Percentiles rank a stretch among this genome's conserved stretches.
Conservation (phyloP, 2,888 invertebrate species). For the Philopedon plagiatum region DNA sequence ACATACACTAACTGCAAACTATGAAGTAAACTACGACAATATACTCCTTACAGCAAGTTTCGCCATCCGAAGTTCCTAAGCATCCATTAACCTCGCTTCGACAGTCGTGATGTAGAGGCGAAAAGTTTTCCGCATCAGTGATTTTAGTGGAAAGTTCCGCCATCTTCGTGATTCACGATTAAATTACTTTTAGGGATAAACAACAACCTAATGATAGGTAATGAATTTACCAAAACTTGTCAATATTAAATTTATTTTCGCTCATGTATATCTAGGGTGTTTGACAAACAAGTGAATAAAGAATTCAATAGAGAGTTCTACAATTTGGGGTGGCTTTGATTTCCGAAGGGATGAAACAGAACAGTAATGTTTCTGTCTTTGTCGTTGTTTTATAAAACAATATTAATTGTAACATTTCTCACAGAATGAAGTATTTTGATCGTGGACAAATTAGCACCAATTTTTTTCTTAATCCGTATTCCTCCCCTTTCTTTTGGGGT, state of each 20-base stretch:
- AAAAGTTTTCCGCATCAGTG: constrained; percentile 41
- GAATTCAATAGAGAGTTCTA: too few species aligned
- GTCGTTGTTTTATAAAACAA: too few species aligned
- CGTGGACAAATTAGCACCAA: too few species aligned
- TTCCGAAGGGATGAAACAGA: too few species aligned
- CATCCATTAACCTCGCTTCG: constrained; percentile 45
- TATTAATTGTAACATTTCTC: too few species aligned
- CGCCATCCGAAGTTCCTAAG: constrained; percentile 39
- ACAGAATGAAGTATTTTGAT: too few species aligned
- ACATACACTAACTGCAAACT: constrained; percentile 32
- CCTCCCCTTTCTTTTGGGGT: too few species aligned
- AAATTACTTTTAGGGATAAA: constrained; percentile 26
- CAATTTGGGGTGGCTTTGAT: too few species aligned
- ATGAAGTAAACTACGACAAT: constrained; percentile 32
- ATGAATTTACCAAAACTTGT: background rate
- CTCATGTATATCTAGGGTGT: too few species aligned
- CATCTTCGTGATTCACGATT: constrained; percentile 20
- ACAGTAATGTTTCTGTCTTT: too few species aligned
- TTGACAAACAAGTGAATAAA: too few species aligned
- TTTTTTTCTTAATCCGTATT: too few species aligned
- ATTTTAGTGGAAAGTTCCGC: constrained; percentile 30
- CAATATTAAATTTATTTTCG: background rate
- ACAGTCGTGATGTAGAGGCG: constrained; percentile 37
- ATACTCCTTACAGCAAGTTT: constrained; percentile 42
- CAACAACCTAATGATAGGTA: constrained; percentile 7